Evolutionary conservation across 2,888 invertebrate genomes (phyloP).

Genomic region (Drosophila picticornis): DNA sequence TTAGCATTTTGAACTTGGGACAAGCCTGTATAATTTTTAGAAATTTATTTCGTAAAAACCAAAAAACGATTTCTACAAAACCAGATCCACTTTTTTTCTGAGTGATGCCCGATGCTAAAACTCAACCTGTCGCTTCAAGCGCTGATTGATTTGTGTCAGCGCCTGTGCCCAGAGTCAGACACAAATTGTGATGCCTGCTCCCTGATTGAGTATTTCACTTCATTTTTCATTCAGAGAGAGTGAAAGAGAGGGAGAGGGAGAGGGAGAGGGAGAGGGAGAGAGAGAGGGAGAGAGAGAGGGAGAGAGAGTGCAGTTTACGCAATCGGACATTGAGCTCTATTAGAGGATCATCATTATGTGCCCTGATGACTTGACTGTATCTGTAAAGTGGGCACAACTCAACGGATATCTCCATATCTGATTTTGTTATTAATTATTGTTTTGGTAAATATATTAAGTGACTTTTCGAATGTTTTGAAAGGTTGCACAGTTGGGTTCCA

Average conservation of each 20-base stretch:
- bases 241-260: background rate
- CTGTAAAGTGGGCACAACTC: constrained; percentile 28
- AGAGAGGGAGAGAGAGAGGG: background rate
- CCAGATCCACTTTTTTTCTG: background rate
- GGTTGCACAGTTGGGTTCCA: constrained; percentile 51
- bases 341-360: constrained; percentile 70
- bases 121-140: constrained; percentile 11
- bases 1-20: too few species aligned
- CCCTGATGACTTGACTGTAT: constrained; percentile 50
- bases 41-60: background rate
- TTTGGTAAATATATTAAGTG: constrained; percentile 57
- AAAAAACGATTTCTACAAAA: too few species aligned
- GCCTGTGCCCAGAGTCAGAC: constrained; percentile 54
- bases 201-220: constrained; percentile 55
- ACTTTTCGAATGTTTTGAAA: constrained; percentile 48
- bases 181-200: constrained; percentile 44
- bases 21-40: background rate
- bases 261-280: background rate
- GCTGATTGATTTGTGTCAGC: constrained; percentile 77
- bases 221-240: constrained; percentile 65
- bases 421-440: constrained; percentile 66
- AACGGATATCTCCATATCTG: constrained; percentile 40
- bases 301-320: constrained; percentile 45
- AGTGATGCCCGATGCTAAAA: background rate
- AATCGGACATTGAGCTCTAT: constrained; percentile 42